Conservation (phyloP, 2,888 invertebrate genomes). For the Leucophenga montana region DNA sequence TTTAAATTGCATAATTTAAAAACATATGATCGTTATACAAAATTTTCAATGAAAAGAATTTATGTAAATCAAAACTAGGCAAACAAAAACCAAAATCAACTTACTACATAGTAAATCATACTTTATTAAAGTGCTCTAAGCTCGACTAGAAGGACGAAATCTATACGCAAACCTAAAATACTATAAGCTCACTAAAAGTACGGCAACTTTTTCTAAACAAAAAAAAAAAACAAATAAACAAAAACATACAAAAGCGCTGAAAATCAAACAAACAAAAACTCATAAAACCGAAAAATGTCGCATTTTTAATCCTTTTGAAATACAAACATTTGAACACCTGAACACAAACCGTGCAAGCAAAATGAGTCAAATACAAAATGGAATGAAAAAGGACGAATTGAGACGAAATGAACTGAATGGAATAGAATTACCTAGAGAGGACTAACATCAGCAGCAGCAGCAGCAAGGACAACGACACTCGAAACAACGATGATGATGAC, state of each 20-base stretch:
- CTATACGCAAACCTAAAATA: no score
- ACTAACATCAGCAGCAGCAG: constrained; percentile 36
- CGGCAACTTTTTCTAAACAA: not conserved
- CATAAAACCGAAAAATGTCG: not conserved
- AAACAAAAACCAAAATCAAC: no score
- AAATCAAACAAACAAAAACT: not conserved
- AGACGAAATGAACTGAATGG: no score
- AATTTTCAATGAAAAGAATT: no score
- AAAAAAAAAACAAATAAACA: no score
- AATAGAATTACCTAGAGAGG: not conserved
- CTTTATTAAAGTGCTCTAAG: no score
- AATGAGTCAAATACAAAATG: constrained; percentile 22
- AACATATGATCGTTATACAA: no score
- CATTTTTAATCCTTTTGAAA: constrained; percentile 24
- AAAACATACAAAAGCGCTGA: no score
- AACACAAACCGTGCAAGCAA: constrained; percentile 33
- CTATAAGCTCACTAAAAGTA: not conserved
- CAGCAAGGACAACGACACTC: constrained; percentile 32
- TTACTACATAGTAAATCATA: no score
- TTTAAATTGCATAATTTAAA: no score
- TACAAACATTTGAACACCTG: constrained; percentile 10
- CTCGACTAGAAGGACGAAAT: no score
- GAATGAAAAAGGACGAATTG: constrained; percentile 39
- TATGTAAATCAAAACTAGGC: no score
- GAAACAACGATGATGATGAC: not conserved